These are phyloP conservation scores for Bradynema listronoti DNA, from an alignment of 1,140 invertebrate genomes.

Conservation along the genomic window DNA sequence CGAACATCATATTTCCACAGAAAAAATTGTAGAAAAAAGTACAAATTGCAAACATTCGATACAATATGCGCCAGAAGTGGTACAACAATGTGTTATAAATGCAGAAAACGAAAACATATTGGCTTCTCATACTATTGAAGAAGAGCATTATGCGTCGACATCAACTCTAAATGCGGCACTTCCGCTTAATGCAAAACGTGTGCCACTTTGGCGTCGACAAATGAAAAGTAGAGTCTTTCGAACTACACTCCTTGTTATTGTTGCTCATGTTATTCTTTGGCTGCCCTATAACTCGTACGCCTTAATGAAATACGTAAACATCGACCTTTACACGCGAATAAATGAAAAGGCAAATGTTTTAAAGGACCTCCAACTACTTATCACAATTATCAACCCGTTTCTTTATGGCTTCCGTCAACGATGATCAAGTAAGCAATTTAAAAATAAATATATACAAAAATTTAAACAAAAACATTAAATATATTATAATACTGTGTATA, in stretches of 20 bases:
- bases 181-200: too few species aligned
- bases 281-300: constrained; percentile 53
- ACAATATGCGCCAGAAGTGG: too few species aligned
- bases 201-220: constrained; percentile 47
- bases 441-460: neutral
- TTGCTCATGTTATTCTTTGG: constrained; percentile 52
- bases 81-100: too few species aligned
- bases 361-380: constrained; percentile 55
- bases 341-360: constrained; percentile 49
- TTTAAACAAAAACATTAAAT: neutral
- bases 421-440: neutral
- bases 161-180: too few species aligned
- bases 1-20: too few species aligned
- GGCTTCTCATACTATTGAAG: too few species aligned
- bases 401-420: constrained; percentile 52
- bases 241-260: constrained; percentile 49
- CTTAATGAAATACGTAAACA: constrained; percentile 46
- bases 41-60: too few species aligned
- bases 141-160: too few species aligned
- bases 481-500: neutral
- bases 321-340: constrained; percentile 30
- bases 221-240: constrained; percentile 45
- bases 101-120: too few species aligned
- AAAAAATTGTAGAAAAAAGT: too few species aligned
- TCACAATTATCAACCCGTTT: constrained; percentile 55